Percentiles rank a stretch among this genome's conserved stretches.
Conservation (phyloP, 2,797 vertebrate species). For the Siniperca scherzeri region DNA sequence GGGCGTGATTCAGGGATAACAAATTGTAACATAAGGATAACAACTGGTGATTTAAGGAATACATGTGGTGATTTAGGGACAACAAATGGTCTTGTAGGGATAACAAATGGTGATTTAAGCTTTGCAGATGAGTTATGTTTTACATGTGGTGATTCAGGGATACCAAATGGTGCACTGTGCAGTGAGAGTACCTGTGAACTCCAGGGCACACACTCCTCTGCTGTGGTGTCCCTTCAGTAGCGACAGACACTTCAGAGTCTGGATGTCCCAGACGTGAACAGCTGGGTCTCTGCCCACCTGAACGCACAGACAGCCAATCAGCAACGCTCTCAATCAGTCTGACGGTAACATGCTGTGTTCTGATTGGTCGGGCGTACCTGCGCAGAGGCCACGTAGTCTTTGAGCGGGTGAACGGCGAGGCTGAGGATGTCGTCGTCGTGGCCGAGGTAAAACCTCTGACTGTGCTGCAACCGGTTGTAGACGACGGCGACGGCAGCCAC, state of each 20-base stretch:
- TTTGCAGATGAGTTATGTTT: not conserved
- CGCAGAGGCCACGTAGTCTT: conserved; percentile 93
- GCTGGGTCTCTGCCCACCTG: conserved; percentile 96
- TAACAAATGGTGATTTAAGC: not conserved
- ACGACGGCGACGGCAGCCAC: conserved; percentile 92
- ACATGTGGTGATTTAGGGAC: not conserved
- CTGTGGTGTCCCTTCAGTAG: conserved; percentile 94
- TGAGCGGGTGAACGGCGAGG: conserved; percentile 92
- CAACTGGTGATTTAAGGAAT: too few relatives aligned
- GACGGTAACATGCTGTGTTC: accelerated
- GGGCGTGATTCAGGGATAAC: too few relatives aligned
- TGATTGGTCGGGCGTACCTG: conserved; percentile 83
- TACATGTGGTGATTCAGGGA: not conserved
- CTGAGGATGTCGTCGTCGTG: conserved; percentile 96
- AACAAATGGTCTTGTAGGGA: not conserved
- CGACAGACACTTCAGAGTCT: conserved; percentile 94
- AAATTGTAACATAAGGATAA: too few relatives aligned
- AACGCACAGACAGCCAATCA: conserved; percentile 47
- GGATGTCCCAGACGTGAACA: conserved; percentile 95
- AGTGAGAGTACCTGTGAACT: conserved; percentile 91
- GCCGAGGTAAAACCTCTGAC: conserved; percentile 94
- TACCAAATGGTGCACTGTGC: too few relatives aligned
- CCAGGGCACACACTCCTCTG: conserved; percentile 93
- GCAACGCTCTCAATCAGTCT: not conserved
- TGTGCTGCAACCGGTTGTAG: conserved; percentile 92